Evolutionary conservation across 1,140 invertebrate species (phyloP).

Genomic region (Parapsyche elsis): DNA sequence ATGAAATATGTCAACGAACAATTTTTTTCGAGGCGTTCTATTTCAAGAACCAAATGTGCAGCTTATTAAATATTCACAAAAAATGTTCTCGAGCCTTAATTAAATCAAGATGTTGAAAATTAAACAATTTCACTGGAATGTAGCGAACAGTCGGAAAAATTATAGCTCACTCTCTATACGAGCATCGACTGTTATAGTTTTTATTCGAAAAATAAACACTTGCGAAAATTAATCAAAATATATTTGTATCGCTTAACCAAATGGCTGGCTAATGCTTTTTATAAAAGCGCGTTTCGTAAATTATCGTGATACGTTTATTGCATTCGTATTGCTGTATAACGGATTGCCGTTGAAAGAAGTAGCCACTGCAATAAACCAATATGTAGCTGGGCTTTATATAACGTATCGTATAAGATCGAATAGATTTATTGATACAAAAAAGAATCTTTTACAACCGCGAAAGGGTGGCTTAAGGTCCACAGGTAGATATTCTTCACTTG

Average conservation of each 20-base stretch:
- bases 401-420: constrained; percentile 36
- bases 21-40: too few species aligned
- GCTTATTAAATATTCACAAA: too few species aligned
- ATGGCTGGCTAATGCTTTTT: not conserved
- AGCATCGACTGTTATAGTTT: too few species aligned
- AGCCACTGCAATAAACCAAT: constrained; percentile 30
- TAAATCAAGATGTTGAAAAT: not conserved
- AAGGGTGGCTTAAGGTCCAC: constrained; percentile 32
- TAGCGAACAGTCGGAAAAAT: too few species aligned
- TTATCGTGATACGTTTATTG: constrained; percentile 2
- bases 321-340: constrained; percentile 1
- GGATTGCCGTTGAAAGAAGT: constrained; percentile 5
- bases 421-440: constrained; percentile 41
- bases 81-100: not conserved
- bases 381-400: not conserved
- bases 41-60: not conserved
- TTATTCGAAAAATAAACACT: too few species aligned
- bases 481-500: constrained; percentile 42
- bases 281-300: not conserved
- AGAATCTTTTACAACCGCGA: constrained; percentile 21
- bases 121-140: too few species aligned
- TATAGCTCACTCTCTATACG: too few species aligned
- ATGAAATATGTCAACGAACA: constrained; percentile 3
- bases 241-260: not conserved
- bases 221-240: too few species aligned